Evolutionary conservation across 2,888 invertebrate species (phyloP), one percentile per base, ranked within the genome.

Genomic region (Baronia brevicornis): DNA sequence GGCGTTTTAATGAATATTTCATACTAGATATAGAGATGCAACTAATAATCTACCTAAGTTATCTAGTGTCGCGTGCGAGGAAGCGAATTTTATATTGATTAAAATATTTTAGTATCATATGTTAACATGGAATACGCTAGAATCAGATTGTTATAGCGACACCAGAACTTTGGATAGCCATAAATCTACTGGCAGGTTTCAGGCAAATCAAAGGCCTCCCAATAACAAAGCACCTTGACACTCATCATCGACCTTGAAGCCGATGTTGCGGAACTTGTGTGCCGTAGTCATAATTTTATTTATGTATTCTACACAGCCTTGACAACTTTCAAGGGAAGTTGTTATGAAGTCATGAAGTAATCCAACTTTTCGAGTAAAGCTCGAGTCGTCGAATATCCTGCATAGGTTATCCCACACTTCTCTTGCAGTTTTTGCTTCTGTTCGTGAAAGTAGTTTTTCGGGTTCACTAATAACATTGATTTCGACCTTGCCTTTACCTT

Each of bases 211-310:
- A 15, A 41, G 14, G 15, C 38, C 38, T 17, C 34, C 18, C 18
- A 44, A 33, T 15, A 39, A 8, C 5, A 36, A 2, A 3, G 44
- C 36, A 4, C 38, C 39, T 0, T 40, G 32, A 35, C 36, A 43
- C 21, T 38, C 41, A 15, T 44, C 41, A 12, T 38, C 40, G 3
- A 38, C 36, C 5, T 29, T 18, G 12, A 40, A 43, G 1, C 32
- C 27, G 5, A 43, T 38, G 17, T 36, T 38, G 7, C 34, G 1
- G 1, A 38, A 8, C n/a, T 35, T 39, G 5, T 38, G 35, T 1
- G 38, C 38, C 6, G 38, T 35, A 0, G 8, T 25, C 14, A 38
- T 38, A 5, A 36, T 32, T 25, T 36, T 36, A 5, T 20, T 40
- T 2, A 38, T 32, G 10, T 38, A 38, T 29, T 38, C 29, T 5